Evolutionary conservation across 2,113 vertebrate genomes (phyloP).

Genomic region (Oryzias woworae): DNA sequence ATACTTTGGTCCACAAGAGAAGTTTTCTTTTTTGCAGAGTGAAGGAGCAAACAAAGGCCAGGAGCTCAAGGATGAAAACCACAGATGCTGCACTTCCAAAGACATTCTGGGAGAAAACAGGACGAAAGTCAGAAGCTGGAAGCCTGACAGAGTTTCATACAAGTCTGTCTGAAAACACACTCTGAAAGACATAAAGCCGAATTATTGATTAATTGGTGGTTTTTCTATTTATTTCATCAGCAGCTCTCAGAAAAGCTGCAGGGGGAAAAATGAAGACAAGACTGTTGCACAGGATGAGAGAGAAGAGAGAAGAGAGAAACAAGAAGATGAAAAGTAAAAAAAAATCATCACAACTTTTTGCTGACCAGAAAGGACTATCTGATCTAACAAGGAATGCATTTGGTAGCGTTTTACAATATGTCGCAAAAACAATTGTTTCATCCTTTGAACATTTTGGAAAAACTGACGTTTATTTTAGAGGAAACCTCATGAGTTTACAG

Average conservation of each 20-base stretch:
- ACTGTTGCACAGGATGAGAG: constrained; percentile 83
- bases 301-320: constrained; percentile 74
- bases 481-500: background rate
- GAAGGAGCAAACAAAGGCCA: constrained; percentile 69
- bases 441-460: background rate
- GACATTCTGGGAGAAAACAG: constrained; percentile 78
- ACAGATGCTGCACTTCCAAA: constrained; percentile 71
- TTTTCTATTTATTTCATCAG: background rate
- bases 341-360: constrained; percentile 61
- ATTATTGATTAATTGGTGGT: background rate
- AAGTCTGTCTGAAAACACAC: constrained; percentile 80
- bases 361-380: constrained; percentile 79
- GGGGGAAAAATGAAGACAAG: constrained; percentile 78
- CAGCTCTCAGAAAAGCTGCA: constrained; percentile 46
- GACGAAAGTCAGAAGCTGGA: constrained; percentile 80
- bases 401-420: background rate
- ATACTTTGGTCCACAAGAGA: constrained; percentile 5
- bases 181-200: constrained; percentile 1
- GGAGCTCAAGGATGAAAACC: constrained; percentile 77
- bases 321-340: constrained; percentile 81
- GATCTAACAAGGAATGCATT: constrained; percentile 5
- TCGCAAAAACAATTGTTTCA: constrained; percentile 10
- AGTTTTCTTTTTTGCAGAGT: constrained; percentile 10
- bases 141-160: constrained; percentile 81
- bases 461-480: background rate